Percentiles rank a stretch among this genome's conserved stretches.
phyloP scores from a whole-genome alignment of 1,140 invertebrate genomes.

The Cyclina sinensis region DNA sequence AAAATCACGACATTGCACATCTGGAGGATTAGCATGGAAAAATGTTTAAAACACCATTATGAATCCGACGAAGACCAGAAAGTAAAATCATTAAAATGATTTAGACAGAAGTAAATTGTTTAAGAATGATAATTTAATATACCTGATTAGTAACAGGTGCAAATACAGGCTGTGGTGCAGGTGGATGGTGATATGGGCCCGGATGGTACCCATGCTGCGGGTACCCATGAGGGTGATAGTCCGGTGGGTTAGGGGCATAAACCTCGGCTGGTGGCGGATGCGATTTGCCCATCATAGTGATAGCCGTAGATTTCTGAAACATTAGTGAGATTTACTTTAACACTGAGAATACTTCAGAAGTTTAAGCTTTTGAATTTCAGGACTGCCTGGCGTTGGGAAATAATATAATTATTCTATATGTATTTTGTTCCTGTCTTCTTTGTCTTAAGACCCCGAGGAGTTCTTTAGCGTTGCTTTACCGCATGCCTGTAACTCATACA shows the following conservation, averaged over 20 bases:
- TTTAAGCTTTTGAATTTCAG: too few species aligned
- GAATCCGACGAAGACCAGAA: not conserved
- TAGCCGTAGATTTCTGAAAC: too few species aligned
- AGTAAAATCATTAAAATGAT: not conserved
- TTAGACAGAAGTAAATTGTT: not conserved
- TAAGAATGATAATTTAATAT: too few species aligned
- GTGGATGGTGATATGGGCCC: not conserved
- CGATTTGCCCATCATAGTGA: not conserved
- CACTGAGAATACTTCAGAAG: too few species aligned
- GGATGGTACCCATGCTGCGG: not conserved
- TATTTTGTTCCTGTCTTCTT: too few species aligned
- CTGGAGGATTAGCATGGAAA: not conserved
- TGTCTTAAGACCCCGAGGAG: too few species aligned
- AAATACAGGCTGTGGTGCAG: not conserved
- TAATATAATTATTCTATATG: too few species aligned
- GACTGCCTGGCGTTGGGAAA: too few species aligned
- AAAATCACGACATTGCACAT: not conserved
- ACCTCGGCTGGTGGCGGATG: not conserved
- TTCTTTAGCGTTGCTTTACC: too few species aligned
- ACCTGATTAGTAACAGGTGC: not conserved
- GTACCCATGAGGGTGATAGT: not conserved
- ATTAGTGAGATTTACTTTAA: too few species aligned
- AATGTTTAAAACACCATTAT: not conserved
- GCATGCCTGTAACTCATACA: too few species aligned
- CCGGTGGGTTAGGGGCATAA: not conserved